Percentiles rank a stretch among this genome's conserved stretches.
These are phyloP conservation scores for Hemibagrus guttatus DNA, from an alignment of 2,797 vertebrate genomes.

Conservation along the genomic window DNA sequence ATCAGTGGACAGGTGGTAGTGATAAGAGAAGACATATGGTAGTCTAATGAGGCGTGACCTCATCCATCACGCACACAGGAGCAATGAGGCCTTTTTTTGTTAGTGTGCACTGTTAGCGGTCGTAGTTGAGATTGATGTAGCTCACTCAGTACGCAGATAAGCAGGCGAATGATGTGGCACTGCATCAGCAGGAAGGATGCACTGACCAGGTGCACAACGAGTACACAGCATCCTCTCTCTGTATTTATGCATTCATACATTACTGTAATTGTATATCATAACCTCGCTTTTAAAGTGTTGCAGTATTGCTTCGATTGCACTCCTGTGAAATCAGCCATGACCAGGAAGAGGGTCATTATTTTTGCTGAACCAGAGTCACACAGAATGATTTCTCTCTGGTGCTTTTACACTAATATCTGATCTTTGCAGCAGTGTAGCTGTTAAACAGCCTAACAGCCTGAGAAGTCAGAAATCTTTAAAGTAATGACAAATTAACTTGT, in stretches of 20 bases:
- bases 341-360: neutral
- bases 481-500: neutral
- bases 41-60: slow-evolving; percentile 57
- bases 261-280: neutral
- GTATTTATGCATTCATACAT: neutral
- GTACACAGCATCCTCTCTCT: neutral
- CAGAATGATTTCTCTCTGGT: neutral
- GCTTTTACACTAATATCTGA: neutral
- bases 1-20: slow-evolving; percentile 59
- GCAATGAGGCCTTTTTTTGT: slow-evolving; percentile 16
- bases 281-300: neutral
- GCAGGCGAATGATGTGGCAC: neutral
- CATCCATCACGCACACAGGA: slow-evolving; percentile 36
- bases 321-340: neutral
- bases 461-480: neutral
- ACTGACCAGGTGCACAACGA: neutral
- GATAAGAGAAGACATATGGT: slow-evolving; percentile 65
- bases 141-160: slow-evolving; percentile 25
- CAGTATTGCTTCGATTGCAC: neutral
- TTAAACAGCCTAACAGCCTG: neutral
- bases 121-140: slow-evolving; percentile 19
- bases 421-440: neutral
- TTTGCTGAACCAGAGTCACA: neutral
- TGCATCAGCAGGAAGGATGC: neutral
- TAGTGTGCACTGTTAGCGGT: slow-evolving; percentile 4